These are phyloP conservation scores for Stenolophus ochropezus DNA, from an alignment of 2,888 invertebrate genomes.

Conservation along the genomic window DNA sequence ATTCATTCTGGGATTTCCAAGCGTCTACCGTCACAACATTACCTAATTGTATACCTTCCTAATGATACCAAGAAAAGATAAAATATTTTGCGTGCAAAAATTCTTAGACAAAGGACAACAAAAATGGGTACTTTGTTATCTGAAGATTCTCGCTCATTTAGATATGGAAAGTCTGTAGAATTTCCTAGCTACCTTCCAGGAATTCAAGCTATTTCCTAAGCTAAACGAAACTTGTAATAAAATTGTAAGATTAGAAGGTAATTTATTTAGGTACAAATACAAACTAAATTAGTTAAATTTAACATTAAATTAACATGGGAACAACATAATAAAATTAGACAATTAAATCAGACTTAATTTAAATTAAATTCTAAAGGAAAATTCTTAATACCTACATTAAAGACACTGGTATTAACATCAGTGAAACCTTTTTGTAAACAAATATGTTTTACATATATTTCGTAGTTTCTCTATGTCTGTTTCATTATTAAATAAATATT, in stretches of 20 bases:
- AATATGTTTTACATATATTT: too few species aligned
- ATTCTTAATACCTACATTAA: too few species aligned
- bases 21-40: not conserved
- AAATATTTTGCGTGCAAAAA: conserved; percentile 42
- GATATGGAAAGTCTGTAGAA: not conserved
- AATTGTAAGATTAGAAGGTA: conserved; percentile 13
- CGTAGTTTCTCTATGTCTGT: too few species aligned
- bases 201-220: conserved; percentile 15
- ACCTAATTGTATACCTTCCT: conserved; percentile 30
- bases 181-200: conserved; percentile 2
- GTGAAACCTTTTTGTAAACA: too few species aligned
- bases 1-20: too few species aligned
- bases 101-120: conserved; percentile 19
- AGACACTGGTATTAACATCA: too few species aligned
- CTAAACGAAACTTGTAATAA: conserved; percentile 24
- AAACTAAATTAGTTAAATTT: conserved; percentile 8
- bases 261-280: not conserved
- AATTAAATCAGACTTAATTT: not conserved
- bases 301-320: conserved; percentile 28
- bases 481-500: too few species aligned
- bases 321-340: not conserved
- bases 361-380: not conserved
- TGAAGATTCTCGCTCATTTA: not conserved
- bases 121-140: conserved; percentile 45
- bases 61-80: conserved; percentile 20